Conservation (phyloP, 2,888 invertebrate species). For the Ctena decussata region DNA sequence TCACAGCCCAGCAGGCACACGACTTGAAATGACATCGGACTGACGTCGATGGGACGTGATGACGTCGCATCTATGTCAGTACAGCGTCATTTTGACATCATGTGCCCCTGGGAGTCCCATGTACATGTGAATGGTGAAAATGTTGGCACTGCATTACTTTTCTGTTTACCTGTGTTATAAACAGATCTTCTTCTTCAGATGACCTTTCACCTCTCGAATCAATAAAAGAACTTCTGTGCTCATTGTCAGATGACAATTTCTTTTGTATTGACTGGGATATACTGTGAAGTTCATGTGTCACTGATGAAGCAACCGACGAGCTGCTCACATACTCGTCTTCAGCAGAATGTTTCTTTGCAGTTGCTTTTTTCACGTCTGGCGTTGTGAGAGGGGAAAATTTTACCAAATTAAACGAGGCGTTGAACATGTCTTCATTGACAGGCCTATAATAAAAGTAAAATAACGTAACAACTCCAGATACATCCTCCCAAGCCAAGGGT, state of each 20-base stretch:
- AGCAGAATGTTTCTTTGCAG: not conserved
- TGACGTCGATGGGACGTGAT: too few relatives aligned
- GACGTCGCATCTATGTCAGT: too few relatives aligned
- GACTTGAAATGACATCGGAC: too few relatives aligned
- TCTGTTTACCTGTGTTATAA: conserved; percentile 1
- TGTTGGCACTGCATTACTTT: too few relatives aligned
- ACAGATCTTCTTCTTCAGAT: not conserved
- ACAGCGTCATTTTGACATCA: too few relatives aligned
- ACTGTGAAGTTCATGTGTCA: conserved; percentile 14
- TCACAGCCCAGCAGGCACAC: too few relatives aligned
- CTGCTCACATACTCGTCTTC: not conserved
- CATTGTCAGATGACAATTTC: not conserved
- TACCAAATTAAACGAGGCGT: not conserved
- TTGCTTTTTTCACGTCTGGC: not conserved
- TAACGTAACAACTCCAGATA: too few relatives aligned
- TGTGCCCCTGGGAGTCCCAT: too few relatives aligned
- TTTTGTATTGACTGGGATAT: conserved; percentile 5
- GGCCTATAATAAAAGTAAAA: not conserved
- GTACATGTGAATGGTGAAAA: too few relatives aligned
- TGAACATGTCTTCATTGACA: not conserved
- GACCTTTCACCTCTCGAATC: not conserved
- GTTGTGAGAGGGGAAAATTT: conserved; percentile 29
- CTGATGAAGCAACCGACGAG: not conserved
- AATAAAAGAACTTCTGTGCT: not conserved
- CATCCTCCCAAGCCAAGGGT: too few relatives aligned